Evolutionary conservation across 2,888 invertebrate species (phyloP), one percentile per base, ranked within the genome.

Genomic region (Eupeodes luniger): DNA sequence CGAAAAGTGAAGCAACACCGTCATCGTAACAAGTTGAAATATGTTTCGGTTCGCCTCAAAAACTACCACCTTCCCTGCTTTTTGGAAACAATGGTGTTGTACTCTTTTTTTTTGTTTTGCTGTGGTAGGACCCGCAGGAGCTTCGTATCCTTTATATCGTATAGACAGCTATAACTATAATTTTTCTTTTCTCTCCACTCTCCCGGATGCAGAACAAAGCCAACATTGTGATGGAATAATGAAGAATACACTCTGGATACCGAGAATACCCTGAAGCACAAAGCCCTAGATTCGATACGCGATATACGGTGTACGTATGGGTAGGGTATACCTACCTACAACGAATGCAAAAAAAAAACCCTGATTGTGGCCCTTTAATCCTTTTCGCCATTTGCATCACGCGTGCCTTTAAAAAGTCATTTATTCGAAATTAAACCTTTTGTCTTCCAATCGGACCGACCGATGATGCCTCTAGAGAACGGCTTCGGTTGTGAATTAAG

Each of bases 371-470:
- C 64, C 77, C 70, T 81, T 72, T 67, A 66, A 66, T 72, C 61
- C 76, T 70, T 70, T 75, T 55, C 66, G 49, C 87, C 62, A 70
- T 83, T 80, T 77, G 59, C 77, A 74, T 80, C 74, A 49, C 59
- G 59, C 49, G 78, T 59, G 34, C 61, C 77, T 84, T 88, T 81
- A 88, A 88, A 88, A 81, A 81, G 81, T 74, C 84, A 88, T 88
- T 88, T 88, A 84, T 88, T 81, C 80, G 69, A 80, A 88, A 84
- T 88, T 84, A 88, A 88, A 78, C 81, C 84, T 75, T 88, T 88
- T 88, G 87, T 87, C 83, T 66, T 75, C 40, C 66, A 76, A 87
- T 87, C 83, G 83, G 49, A 47, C 57, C 51, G 57, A 70, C 77
- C 84, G 64, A 14, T 59, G 64, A 14, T 59, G 11, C 12, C 47